A percentile compares a stretch with the other conserved stretches of the same genome.
Evolutionary conservation across 2,888 invertebrate genomes (phyloP).

Genomic region (Amblyjoppa proteus): DNA sequence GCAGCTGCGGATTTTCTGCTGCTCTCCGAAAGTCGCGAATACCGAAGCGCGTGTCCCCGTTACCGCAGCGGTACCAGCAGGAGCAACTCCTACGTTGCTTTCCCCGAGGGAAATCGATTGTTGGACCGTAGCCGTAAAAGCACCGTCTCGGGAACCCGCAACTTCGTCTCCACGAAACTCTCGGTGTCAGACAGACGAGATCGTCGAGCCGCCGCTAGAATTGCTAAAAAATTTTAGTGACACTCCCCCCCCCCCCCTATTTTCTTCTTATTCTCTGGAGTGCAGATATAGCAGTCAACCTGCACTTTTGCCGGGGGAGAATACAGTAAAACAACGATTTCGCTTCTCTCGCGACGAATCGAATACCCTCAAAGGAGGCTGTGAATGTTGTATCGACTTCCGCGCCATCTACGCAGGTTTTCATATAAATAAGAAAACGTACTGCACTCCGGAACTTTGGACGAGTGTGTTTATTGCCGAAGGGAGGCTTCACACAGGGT

Average conservation of each 20-base stretch:
- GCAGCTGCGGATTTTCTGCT: conserved; percentile 28
- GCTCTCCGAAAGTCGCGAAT: conserved; percentile 52
- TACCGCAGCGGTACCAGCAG: conserved; percentile 18
- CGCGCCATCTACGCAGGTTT: not conserved
- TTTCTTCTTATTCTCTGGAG: conserved; percentile 3
- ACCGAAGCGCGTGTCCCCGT: conserved; percentile 24
- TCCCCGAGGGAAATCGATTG: conserved; percentile 66
- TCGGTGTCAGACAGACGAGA: conserved; percentile 57
- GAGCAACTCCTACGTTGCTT: conserved; percentile 9
- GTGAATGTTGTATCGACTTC: not conserved
- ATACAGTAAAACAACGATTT: conserved; percentile 21
- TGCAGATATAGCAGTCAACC: conserved; percentile 5
- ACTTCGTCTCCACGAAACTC: conserved; percentile 39
- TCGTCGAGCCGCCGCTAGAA: conserved; percentile 61
- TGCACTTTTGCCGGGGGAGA: conserved; percentile 3
- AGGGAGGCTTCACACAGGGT: too few relatives aligned
- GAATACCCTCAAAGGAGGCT: not conserved
- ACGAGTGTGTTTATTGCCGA: not conserved
- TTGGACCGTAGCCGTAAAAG: conserved; percentile 59
- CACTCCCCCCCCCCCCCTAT: conserved; percentile 3
- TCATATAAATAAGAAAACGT: not conserved
- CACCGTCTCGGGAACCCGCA: conserved; percentile 52
- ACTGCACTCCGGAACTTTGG: not conserved
- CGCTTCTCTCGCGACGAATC: conserved; percentile 2
- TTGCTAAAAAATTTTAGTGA: conserved; percentile 62